A percentile compares a stretch with the other conserved stretches of the same genome.
Conservation (phyloP, 92 coral and sea anemone genomes). For the Zoanthus solanderi region DNA sequence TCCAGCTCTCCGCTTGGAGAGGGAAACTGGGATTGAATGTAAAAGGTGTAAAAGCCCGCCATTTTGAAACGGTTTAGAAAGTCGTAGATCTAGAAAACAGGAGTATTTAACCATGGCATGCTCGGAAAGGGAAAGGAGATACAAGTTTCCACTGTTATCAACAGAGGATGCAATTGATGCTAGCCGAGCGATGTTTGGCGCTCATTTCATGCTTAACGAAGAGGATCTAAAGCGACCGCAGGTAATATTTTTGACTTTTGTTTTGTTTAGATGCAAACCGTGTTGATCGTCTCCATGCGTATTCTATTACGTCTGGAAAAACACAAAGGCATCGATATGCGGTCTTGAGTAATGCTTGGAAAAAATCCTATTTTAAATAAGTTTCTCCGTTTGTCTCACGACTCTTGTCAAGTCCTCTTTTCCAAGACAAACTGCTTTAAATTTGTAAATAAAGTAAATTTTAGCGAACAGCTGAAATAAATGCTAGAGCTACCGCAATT, state of each 20-base stretch:
- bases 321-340: too few relatives aligned
- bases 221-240: constrained; percentile 79
- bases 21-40: not conserved
- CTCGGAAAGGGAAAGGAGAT: constrained; percentile 29
- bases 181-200: constrained; percentile 72
- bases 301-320: too few relatives aligned
- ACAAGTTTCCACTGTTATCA: constrained; percentile 69
- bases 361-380: too few relatives aligned
- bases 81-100: not conserved
- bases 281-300: too few relatives aligned
- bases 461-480: too few relatives aligned
- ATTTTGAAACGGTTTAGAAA: constrained; percentile 33
- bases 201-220: constrained; percentile 60
- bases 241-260: constrained; percentile 42
- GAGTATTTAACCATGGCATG: constrained; percentile 21
- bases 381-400: too few relatives aligned
- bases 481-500: too few relatives aligned
- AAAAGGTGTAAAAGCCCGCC: constrained; percentile 37
- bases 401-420: too few relatives aligned
- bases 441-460: too few relatives aligned
- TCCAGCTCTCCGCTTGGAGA: not conserved
- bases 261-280: too few relatives aligned
- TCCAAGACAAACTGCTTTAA: too few relatives aligned
- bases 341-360: too few relatives aligned
- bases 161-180: constrained; percentile 76